phyloP scores from a whole-genome alignment of 2,113 vertebrate genomes.

The Larimichthys crocea region DNA sequence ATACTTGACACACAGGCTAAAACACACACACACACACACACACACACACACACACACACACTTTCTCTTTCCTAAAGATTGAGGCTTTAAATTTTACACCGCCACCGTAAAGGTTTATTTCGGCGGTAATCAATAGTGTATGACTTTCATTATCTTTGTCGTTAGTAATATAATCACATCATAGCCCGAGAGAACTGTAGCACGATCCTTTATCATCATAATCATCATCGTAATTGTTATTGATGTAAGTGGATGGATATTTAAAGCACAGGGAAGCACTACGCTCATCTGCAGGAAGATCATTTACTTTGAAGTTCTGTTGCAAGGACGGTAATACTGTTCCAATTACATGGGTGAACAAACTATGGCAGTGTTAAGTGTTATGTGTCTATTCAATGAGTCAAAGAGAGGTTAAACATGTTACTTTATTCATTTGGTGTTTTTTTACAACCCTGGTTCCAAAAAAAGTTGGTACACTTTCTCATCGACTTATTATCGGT shows the following conservation, averaged over 20 bases:
- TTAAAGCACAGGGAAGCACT: constrained; percentile 48
- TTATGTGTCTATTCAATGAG: not conserved
- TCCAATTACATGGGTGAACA: constrained; percentile 33
- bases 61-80: not conserved
- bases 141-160: constrained; percentile 64
- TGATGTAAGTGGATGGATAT: constrained; percentile 68
- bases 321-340: constrained; percentile 11
- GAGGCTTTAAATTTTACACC: constrained; percentile 31
- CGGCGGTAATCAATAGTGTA: constrained; percentile 58
- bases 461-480: no score
- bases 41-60: not conserved
- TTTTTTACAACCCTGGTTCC: not conserved
- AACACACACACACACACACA: not conserved
- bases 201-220: constrained; percentile 59
- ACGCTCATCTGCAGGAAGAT: constrained; percentile 35
- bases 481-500: no score
- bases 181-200: constrained; percentile 47
- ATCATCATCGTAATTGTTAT: constrained; percentile 61
- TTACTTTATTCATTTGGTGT: not conserved
- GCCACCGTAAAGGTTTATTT: constrained; percentile 56
- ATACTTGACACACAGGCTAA: constrained; percentile 8
- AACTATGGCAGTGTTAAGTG: not conserved
- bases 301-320: constrained; percentile 24
- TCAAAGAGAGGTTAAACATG: constrained; percentile 12
- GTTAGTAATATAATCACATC: constrained; percentile 60